phyloP scores from a whole-genome alignment of 1,140 invertebrate genomes.

The Propsilocerus akamusi region DNA sequence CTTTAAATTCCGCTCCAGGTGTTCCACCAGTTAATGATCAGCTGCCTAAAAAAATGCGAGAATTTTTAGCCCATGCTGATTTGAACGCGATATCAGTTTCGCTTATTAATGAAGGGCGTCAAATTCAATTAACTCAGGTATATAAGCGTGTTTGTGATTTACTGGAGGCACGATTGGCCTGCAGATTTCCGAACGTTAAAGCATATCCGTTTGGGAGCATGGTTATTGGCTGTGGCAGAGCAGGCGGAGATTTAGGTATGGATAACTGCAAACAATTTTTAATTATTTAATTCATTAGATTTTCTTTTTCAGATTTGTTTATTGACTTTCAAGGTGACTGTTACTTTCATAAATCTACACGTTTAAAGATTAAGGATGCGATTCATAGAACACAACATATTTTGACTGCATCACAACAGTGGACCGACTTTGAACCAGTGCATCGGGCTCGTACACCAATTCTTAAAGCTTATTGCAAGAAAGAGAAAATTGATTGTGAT shows the following conservation, averaged over 20 bases:
- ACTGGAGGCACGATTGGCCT: not conserved
- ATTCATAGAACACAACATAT: not conserved
- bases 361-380: not conserved
- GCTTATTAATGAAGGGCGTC: not conserved
- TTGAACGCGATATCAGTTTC: not conserved
- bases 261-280: too few relatives aligned
- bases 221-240: not conserved
- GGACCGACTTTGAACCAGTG: not conserved
- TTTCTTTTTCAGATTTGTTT: too few relatives aligned
- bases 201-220: not conserved
- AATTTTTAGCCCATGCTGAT: not conserved
- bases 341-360: not conserved
- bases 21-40: not conserved
- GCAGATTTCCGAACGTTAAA: not conserved
- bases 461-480: not conserved
- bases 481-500: not conserved
- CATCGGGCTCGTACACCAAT: not conserved
- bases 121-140: not conserved
- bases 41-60: not conserved
- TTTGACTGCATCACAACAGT: not conserved
- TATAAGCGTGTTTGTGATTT: not conserved
- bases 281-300: too few relatives aligned
- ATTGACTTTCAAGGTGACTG: not conserved
- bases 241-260: not conserved
- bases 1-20: not conserved